Evolutionary conservation across 2,113 vertebrate species (phyloP).

Genomic region (Hemiscyllium ocellatum): DNA sequence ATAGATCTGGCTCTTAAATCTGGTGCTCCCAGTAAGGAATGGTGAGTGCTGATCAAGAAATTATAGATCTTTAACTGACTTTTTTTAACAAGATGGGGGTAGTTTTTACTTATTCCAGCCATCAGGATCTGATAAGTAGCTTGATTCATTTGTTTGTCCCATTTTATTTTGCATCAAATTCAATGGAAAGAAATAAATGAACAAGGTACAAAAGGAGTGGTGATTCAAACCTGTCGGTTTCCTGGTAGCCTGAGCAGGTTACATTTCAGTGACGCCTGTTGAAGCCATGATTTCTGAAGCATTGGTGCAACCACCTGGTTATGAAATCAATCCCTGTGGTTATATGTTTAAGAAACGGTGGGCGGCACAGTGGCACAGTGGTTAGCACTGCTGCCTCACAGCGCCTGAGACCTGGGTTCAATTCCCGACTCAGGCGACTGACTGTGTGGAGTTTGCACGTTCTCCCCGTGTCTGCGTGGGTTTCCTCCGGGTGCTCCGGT

Average conservation of each 20-base stretch:
- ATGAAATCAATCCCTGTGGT: background rate
- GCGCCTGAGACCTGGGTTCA: no score
- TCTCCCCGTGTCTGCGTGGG: no score
- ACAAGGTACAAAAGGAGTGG: background rate
- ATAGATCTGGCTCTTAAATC: background rate
- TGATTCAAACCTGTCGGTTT: background rate
- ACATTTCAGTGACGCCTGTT: background rate
- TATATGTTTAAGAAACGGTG: background rate
- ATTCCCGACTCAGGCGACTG: no score
- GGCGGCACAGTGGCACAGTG: no score
- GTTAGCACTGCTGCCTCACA: no score
- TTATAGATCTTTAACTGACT: background rate
- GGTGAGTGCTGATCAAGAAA: background rate
- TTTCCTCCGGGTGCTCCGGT: no score
- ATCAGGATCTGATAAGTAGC: background rate
- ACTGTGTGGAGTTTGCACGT: no score
- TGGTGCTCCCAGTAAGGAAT: background rate
- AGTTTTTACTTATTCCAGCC: background rate
- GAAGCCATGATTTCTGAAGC: background rate
- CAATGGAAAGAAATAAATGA: background rate
- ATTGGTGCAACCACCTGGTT: background rate
- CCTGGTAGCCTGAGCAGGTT: background rate
- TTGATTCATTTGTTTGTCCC: background rate
- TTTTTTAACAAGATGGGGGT: background rate
- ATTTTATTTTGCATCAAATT: background rate